Evolutionary conservation across 2,888 invertebrate genomes (phyloP).

Genomic region (Tetanocera ferruginea): DNA sequence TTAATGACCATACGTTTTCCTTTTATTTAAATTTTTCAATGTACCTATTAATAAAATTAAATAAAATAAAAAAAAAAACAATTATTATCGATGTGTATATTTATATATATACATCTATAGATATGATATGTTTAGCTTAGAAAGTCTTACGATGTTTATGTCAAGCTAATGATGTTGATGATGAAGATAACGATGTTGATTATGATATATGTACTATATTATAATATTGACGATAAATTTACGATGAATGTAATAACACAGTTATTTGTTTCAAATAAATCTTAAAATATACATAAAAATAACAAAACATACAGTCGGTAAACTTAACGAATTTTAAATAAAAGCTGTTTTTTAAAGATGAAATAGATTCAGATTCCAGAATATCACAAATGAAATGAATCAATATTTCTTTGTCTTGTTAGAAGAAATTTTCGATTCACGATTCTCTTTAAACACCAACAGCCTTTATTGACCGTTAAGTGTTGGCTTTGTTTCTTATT

Average conservation of each 20-base stretch:
- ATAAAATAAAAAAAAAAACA: constrained; percentile 40
- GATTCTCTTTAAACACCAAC: no score
- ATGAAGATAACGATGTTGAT: constrained; percentile 13
- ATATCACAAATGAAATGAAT: no score
- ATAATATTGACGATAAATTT: constrained; percentile 61
- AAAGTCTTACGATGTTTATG: constrained; percentile 37
- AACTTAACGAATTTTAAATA: background rate
- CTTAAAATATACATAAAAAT: constrained; percentile 65
- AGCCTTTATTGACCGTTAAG: no score
- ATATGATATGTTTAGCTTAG: constrained; percentile 18
- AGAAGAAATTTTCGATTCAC: no score
- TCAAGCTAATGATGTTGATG: background rate
- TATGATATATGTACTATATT: constrained; percentile 50
- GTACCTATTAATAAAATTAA: constrained; percentile 49
- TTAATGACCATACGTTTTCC: constrained; percentile 45
- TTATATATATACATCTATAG: constrained; percentile 21
- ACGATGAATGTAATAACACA: constrained; percentile 66
- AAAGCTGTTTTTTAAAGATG: no score
- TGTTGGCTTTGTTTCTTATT: no score
- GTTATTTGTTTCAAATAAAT: constrained; percentile 70
- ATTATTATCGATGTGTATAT: constrained; percentile 35
- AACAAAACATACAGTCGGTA: constrained; percentile 23
- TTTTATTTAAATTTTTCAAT: constrained; percentile 58
- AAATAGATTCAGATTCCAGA: no score
- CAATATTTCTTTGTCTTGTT: no score